These are phyloP conservation scores for Erpobdella octoculata DNA, from an alignment of 2,888 invertebrate species.

Conservation along the genomic window DNA sequence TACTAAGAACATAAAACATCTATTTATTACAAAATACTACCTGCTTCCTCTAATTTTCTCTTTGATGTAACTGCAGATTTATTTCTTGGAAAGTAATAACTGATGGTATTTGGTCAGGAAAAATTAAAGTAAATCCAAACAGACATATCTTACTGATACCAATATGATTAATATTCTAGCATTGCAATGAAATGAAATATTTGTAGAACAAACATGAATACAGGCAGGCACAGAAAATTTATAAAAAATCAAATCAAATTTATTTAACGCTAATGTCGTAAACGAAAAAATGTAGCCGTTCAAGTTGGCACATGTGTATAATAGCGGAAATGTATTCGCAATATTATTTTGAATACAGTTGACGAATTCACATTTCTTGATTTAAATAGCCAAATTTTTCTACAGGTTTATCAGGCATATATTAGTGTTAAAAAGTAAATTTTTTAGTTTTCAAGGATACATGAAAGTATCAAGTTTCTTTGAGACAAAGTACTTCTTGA, in stretches of 20 bases:
- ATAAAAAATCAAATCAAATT: too few species aligned
- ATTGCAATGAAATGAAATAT: not conserved
- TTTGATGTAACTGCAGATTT: not conserved
- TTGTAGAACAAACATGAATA: not conserved
- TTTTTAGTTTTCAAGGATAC: too few species aligned
- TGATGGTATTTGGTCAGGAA: not conserved
- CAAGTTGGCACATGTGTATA: too few species aligned
- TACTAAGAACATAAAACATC: not conserved
- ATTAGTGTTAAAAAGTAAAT: too few species aligned
- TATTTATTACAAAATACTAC: not conserved
- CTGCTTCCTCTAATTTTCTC: not conserved
- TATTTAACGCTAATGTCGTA: too few species aligned
- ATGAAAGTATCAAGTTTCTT: constrained; percentile 48
- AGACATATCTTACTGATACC: not conserved
- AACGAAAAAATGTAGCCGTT: too few species aligned
- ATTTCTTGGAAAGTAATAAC: constrained; percentile 19
- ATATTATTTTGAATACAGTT: too few species aligned
- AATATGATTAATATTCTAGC: not conserved
- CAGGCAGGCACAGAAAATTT: not conserved
- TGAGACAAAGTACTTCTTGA: constrained; percentile 48
- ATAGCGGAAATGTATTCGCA: too few species aligned
- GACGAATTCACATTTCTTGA: too few species aligned
- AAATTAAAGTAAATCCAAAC: not conserved
- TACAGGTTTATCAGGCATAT: too few species aligned
- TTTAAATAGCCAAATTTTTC: too few species aligned